phyloP scores from a whole-genome alignment of 2,888 invertebrate species.

The Danaus chrysippus region DNA sequence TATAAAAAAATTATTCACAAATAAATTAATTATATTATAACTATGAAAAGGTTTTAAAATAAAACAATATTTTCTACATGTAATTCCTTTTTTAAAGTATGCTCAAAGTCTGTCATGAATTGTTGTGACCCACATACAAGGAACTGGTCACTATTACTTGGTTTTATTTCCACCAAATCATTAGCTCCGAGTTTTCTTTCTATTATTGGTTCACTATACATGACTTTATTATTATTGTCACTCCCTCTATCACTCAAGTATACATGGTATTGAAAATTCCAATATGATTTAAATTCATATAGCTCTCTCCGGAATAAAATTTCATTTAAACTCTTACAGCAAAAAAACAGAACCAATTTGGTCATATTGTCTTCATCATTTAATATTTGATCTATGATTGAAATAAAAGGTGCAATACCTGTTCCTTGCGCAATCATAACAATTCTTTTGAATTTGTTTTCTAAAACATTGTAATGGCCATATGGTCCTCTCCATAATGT shows the following conservation, averaged over 20 bases:
- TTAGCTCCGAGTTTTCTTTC: conserved; percentile 50
- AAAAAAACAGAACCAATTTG: conserved; percentile 80
- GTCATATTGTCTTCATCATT: conserved; percentile 84
- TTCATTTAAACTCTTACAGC: conserved; percentile 76
- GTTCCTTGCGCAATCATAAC: conserved; percentile 83
- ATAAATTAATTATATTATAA: no score
- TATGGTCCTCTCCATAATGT: conserved; percentile 87
- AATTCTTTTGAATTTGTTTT: conserved; percentile 61
- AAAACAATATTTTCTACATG: conserved; percentile 51
- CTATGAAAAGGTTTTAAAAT: conserved; percentile 45
- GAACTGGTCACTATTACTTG: conserved; percentile 60
- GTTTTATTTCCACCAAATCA: conserved; percentile 53
- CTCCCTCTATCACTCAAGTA: conserved; percentile 65
- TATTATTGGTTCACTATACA: conserved; percentile 77
- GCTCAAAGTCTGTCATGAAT: conserved; percentile 75
- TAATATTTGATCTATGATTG: conserved; percentile 80
- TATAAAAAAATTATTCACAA: no score
- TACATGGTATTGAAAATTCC: conserved; percentile 86
- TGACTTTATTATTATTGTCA: conserved; percentile 35
- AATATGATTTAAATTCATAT: conserved; percentile 78
- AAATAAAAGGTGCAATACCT: conserved; percentile 85
- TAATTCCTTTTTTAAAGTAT: conserved; percentile 42
- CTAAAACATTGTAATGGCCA: conserved; percentile 75
- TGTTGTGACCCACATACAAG: conserved; percentile 81
- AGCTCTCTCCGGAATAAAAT: conserved; percentile 82